Conservation (phyloP, 2,888 invertebrate species). For the Cheilosia grossa region DNA sequence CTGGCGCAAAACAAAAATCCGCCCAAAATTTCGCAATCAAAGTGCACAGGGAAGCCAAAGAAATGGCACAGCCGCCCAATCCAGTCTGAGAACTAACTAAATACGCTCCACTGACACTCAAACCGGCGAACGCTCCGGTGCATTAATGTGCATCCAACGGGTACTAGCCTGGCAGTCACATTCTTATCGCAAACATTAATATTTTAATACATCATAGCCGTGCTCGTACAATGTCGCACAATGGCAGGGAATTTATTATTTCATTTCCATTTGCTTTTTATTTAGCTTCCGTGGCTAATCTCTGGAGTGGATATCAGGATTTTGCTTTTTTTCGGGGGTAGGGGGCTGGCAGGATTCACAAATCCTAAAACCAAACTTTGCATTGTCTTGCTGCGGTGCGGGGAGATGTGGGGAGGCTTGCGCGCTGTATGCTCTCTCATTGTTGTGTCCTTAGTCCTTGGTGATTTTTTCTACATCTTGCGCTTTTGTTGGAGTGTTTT, state of each 20-base stretch:
- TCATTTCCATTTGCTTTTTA: constrained; percentile 75
- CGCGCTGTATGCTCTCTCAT: constrained; percentile 36
- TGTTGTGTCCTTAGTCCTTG: constrained; percentile 64
- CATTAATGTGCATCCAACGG: constrained; percentile 68
- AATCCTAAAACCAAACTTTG: constrained; percentile 73
- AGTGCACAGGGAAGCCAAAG: constrained; percentile 32
- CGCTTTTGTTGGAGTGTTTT: constrained; percentile 39
- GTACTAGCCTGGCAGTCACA: constrained; percentile 15
- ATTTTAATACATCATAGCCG: constrained; percentile 73
- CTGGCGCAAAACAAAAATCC: constrained; percentile 3
- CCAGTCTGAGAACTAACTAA: constrained; percentile 43
- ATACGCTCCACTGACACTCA: constrained; percentile 56
- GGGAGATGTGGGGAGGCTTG: constrained; percentile 4
- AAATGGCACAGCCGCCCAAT: constrained; percentile 34
- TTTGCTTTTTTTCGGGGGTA: constrained; percentile 32
- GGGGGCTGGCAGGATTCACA: constrained; percentile 33
- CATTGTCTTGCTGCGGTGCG: constrained; percentile 66
- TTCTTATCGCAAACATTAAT: constrained; percentile 54
- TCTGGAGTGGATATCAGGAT: constrained; percentile 68
- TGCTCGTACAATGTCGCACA: constrained; percentile 65
- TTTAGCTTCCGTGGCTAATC: constrained; percentile 75
- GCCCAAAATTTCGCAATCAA: constrained; percentile 19
- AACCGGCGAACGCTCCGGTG: constrained; percentile 44
- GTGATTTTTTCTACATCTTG: constrained; percentile 58
- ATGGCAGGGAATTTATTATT: constrained; percentile 74